Base-by-base conservation (phyloP, 2,888 invertebrate species). In the Himalopsyche anomala region DNA sequence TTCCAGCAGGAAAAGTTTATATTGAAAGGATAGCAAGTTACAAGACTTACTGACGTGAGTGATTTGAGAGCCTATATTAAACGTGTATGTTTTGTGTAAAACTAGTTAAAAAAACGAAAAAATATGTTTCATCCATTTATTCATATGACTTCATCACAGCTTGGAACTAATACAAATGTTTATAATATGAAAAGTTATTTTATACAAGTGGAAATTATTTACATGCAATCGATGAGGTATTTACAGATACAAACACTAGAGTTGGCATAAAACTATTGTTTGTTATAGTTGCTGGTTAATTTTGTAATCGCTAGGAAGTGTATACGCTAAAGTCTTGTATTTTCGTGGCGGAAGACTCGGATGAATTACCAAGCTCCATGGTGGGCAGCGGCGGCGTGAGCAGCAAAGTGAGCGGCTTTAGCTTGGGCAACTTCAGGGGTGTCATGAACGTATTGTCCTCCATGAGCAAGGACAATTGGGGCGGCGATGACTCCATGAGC, bases 371-470 rank as follows among this genome's bases (percentile, higher is more conserved):
- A 74, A 80, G 81, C 45, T 36, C 51, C 82, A 36, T 8, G 90
- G 89, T 81, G 90, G 89, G 87, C 85, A 12, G 85, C 86, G 84
- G 87, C 88, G 54, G 84, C 84, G 19, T 85, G 79, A 28, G 87
- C 87, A 38, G 87, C 87, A 19, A 94, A 92, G 91, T 95, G 95
- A 80, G 93, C 92, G 85, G 94, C 94, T 89, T 93, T 94, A 55
- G 94, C 95, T 88, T 94, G 94, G 88, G 94, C 94, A 62, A 95
- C 95, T 90, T 94, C 94, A 87, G 94, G 94, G 81, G 94, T 94
- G 90, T 94, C 95, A 28, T 83, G 42, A 90, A 95, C 94, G 90
- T 94, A 94, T 91, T 93, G 93, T 40, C 93, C 93, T 89, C 93
- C 93, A 87, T 94, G 94, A 45, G 94, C 93, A 89, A 94, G 92